Base-by-base conservation (phyloP, 2,888 invertebrate genomes). In the Frankliniella fusca region DNA sequence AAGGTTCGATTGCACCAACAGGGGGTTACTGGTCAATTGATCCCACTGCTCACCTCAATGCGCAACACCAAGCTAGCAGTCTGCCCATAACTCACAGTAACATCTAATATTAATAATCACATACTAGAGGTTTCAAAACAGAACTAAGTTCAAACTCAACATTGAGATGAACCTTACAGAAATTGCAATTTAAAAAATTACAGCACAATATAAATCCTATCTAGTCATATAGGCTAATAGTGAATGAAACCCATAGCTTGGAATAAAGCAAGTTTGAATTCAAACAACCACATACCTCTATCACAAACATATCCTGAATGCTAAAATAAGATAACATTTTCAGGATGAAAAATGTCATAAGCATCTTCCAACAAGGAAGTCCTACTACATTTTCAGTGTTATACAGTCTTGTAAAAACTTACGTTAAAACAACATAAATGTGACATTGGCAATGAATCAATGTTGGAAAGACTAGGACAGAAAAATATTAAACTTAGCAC, bases 371-470 rank as follows among this genome's bases (percentile, higher is more conserved):
- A 23, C n/a, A 76, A 12, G 70, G 70, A 76, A 76, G 70, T 76
- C 70, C 70, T 76, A 76, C 70, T 76, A 76, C 70, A 76, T 76
- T 76, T 76, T 76, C 27, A 76, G 70, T 76, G 70, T 76, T 76
- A 76, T 76, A 76, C 70, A 76, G 70, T 76, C 70, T 76, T 76
- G 70, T 76, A 76, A 76, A 76, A 76, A 76, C 70, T 76, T 76
- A 76, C 27, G 70, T 76, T 76, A 76, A 54, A 76, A 76, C 70
- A 76, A 76, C 70, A 76, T 27, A 76, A 76, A 76, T 76, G 70
- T 76, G 70, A 76, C 70, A 76, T 76, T 76, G 70, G 70, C n/a
- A n/a, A 76, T 76, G 70, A 54, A 76, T 76, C 70, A 76, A 76
- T 76, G 70, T 76, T 76, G 70, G 70, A 76, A 76, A 76, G 70